These are phyloP conservation scores for Eupithecia insigniata DNA, from an alignment of 2,888 invertebrate genomes.

Conservation along the genomic window DNA sequence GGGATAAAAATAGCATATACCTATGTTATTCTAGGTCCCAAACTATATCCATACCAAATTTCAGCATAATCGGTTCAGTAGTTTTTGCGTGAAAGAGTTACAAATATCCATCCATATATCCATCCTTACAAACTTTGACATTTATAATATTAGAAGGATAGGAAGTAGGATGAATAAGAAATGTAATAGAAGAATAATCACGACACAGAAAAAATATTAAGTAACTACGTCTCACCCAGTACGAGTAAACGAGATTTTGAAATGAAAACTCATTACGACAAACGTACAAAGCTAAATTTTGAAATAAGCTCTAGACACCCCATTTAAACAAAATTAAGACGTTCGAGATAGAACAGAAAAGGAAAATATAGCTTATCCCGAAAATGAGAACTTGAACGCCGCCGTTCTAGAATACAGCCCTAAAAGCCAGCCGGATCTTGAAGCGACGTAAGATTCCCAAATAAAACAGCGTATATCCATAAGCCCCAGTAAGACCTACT, in stretches of 20 bases:
- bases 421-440: slow-evolving; percentile 26
- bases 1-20: too few relatives aligned
- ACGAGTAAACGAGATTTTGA: background rate
- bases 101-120: too few relatives aligned
- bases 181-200: too few relatives aligned
- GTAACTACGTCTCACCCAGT: too few relatives aligned
- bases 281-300: background rate
- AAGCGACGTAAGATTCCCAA: slow-evolving; percentile 39
- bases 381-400: background rate
- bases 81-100: too few relatives aligned
- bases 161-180: too few relatives aligned
- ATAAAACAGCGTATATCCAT: slow-evolving; percentile 46
- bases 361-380: background rate
- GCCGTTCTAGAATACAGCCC: background rate
- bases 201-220: too few relatives aligned
- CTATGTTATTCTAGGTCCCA: too few relatives aligned
- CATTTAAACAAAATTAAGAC: background rate
- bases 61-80: too few relatives aligned
- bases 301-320: background rate
- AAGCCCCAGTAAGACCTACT: slow-evolving; percentile 45
- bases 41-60: too few relatives aligned
- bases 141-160: too few relatives aligned
- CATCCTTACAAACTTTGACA: too few relatives aligned
- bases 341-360: background rate
- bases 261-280: background rate